phyloP scores from a whole-genome alignment of 2,888 invertebrate species.

The Lobophora halterata region DNA sequence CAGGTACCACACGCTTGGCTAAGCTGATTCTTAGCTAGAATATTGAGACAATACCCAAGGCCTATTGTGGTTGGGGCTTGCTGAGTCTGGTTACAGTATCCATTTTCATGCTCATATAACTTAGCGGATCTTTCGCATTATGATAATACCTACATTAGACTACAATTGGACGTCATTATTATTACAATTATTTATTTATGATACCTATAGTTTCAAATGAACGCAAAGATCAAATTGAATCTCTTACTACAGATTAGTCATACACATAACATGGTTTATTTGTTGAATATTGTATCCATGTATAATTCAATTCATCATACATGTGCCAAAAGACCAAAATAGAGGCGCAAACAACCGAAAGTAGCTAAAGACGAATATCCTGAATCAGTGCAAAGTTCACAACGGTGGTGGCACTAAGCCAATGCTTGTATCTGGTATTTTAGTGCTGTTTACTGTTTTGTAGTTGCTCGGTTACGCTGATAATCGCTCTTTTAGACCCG shows the following conservation, averaged over 20 bases:
- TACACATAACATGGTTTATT: neutral
- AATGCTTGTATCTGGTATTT: slow-evolving; percentile 49
- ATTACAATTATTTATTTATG: slow-evolving; percentile 29
- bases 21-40: no score
- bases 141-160: slow-evolving; percentile 6
- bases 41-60: slow-evolving; percentile 33
- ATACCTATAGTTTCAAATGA: slow-evolving; percentile 4
- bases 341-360: slow-evolving; percentile 63
- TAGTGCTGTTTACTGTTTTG: slow-evolving; percentile 41
- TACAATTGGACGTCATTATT: slow-evolving; percentile 1
- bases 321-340: slow-evolving; percentile 66
- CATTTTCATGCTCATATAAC: slow-evolving; percentile 4
- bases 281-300: slow-evolving; percentile 10
- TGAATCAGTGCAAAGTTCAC: slow-evolving; percentile 74
- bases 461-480: slow-evolving; percentile 27
- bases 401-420: slow-evolving; percentile 63
- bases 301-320: no score
- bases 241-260: no score
- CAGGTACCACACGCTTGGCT: no score
- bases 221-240: no score
- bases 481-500: slow-evolving; percentile 13
- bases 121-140: slow-evolving; percentile 10
- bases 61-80: slow-evolving; percentile 36
- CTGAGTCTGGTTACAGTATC: slow-evolving; percentile 23
- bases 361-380: slow-evolving; percentile 65